Conservation (phyloP, 1,140 invertebrate species). For the Homalodisca vitripennis region DNA sequence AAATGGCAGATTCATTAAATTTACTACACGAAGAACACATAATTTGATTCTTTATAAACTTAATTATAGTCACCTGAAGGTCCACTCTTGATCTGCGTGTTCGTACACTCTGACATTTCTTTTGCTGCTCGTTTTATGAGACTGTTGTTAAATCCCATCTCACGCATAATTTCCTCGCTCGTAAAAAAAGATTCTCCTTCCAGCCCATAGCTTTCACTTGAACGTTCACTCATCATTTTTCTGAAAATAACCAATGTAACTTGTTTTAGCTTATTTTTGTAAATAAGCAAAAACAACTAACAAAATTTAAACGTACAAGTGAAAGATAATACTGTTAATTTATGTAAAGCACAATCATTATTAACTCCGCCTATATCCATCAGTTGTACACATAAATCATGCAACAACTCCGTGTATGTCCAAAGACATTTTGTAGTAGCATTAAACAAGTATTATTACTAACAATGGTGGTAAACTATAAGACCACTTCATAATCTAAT, state of each 20-base stretch:
- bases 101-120: neutral
- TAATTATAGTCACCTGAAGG: neutral
- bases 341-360: neutral
- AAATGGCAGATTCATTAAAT: neutral
- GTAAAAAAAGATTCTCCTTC: neutral
- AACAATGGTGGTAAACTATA: neutral
- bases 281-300: neutral
- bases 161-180: neutral
- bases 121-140: neutral
- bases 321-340: neutral
- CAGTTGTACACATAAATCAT: neutral
- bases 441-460: neutral
- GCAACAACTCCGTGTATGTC: neutral
- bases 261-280: neutral
- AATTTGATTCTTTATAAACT: neutral
- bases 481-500: neutral
- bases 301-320: neutral
- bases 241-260: neutral
- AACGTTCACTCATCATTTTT: neutral
- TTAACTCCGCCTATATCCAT: neutral
- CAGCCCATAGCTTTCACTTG: neutral
- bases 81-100: neutral
- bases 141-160: neutral
- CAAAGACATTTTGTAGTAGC: neutral
- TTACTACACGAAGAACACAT: neutral